phyloP scores from a whole-genome alignment of 2,888 invertebrate species.

The Lasioglossum malachurum region DNA sequence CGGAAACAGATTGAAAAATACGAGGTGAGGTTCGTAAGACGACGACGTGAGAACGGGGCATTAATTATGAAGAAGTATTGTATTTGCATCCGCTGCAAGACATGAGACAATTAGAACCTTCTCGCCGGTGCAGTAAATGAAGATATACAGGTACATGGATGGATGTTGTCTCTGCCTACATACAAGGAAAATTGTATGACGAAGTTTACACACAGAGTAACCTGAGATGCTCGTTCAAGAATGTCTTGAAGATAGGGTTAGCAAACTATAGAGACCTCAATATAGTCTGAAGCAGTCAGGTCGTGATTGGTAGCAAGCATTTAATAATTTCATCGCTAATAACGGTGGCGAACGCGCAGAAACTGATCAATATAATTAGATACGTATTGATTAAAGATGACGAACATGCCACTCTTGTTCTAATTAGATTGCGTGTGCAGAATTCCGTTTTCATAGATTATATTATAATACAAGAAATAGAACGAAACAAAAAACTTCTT shows the following conservation, averaged over 20 bases:
- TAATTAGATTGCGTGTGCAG: not conserved
- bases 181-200: not conserved
- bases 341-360: not conserved
- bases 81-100: not conserved
- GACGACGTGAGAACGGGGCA: not conserved
- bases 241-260: not conserved
- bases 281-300: not conserved
- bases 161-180: conserved; percentile 1
- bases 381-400: not conserved
- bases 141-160: conserved; percentile 8
- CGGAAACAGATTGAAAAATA: not conserved
- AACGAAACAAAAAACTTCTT: not conserved
- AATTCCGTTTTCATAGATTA: not conserved
- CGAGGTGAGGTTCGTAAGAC: not conserved
- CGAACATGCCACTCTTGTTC: not conserved
- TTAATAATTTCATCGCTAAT: not conserved
- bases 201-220: conserved; percentile 11
- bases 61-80: conserved; percentile 3
- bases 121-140: not conserved
- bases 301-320: not conserved
- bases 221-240: not conserved
- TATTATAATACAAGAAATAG: not conserved
- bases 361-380: not conserved
- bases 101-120: conserved; percentile 5
- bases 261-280: not conserved